Conservation (phyloP, 2,797 vertebrate genomes). For the Premnoplex brunnescens region DNA sequence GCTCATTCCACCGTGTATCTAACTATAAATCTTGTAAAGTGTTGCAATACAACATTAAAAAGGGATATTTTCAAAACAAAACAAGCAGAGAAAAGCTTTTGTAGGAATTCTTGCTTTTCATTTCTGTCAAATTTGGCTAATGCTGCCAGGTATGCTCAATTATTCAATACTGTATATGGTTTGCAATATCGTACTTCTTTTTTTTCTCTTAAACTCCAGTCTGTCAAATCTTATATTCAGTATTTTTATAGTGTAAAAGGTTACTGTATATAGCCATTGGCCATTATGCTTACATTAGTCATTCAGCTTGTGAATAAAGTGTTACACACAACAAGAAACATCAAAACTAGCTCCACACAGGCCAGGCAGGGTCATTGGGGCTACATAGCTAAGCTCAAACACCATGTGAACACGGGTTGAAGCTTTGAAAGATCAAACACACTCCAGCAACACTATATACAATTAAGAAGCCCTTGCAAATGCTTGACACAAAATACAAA, state of each 20-base stretch:
- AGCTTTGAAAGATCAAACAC: neutral
- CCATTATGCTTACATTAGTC: neutral
- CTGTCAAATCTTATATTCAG: neutral
- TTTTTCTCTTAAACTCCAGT: neutral
- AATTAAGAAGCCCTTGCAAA: neutral
- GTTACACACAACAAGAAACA: neutral
- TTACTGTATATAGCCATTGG: neutral
- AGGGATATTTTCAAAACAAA: neutral
- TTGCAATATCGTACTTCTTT: neutral
- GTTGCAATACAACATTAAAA: neutral
- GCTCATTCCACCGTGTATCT: neutral
- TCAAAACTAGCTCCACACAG: neutral
- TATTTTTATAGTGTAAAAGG: neutral
- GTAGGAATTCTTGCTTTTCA: neutral
- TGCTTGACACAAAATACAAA: neutral
- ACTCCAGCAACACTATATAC: neutral
- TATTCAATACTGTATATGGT: neutral
- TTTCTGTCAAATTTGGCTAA: neutral
- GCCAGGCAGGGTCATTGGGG: fast-evolving
- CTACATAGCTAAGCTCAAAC: neutral
- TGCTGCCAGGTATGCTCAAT: neutral
- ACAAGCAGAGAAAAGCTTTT: neutral
- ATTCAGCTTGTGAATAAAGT: neutral
- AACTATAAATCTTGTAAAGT: neutral
- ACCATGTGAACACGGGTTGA: neutral